Conservation (phyloP, 2,113 vertebrate species). For the Macquaria ambigua region DNA sequence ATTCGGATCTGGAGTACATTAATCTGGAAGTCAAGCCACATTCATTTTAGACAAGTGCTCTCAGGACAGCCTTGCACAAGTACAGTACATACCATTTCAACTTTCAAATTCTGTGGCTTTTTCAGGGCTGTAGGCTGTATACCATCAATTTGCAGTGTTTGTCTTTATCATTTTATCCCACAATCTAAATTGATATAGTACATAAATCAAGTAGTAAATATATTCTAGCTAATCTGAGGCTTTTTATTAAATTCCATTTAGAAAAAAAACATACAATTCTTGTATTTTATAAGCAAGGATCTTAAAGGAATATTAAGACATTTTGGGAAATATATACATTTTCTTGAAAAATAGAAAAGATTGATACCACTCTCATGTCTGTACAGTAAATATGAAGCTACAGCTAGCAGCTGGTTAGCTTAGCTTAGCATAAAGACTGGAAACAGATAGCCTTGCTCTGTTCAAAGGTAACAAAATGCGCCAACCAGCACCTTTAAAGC, state of each 20-base stretch:
- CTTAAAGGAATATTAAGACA: not conserved
- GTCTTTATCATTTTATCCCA: not conserved
- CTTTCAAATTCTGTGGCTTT: slow-evolving; percentile 6
- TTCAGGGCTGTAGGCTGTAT: not conserved
- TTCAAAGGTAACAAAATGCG: not conserved
- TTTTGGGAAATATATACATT: not conserved
- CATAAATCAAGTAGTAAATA: not conserved
- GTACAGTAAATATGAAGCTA: not conserved
- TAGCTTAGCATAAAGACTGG: not conserved
- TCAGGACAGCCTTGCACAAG: slow-evolving; percentile 7
- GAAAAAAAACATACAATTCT: not conserved
- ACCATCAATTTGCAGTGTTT: not conserved
- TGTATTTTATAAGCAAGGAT: not conserved
- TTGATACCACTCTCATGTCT: not conserved
- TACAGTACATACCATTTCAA: not conserved
- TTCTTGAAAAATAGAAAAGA: not conserved
- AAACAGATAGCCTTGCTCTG: not conserved
- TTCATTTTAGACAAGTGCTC: slow-evolving; percentile 65
- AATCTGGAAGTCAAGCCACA: slow-evolving; percentile 80
- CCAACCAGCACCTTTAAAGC: not conserved
- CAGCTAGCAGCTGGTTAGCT: not conserved
- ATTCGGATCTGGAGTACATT: slow-evolving; percentile 77
- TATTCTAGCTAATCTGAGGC: too few relatives aligned
- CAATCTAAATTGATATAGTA: not conserved
- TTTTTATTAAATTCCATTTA: not conserved